These are phyloP conservation scores for Dreissena polymorpha DNA, from an alignment of 1,140 invertebrate genomes.

Conservation along the genomic window DNA sequence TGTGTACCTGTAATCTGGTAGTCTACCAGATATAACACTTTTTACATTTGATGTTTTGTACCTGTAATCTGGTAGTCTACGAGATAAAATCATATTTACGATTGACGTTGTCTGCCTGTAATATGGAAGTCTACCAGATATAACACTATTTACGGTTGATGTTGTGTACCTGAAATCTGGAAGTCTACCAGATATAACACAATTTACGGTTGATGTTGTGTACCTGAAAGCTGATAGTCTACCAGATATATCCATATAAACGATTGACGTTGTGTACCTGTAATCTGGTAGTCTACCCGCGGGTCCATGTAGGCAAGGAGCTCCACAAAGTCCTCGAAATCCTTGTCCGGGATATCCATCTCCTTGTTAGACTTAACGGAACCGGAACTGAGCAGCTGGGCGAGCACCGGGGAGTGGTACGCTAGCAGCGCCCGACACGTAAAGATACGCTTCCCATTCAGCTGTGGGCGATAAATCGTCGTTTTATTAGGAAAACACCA, in stretches of 20 bases:
- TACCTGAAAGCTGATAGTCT: slow-evolving; percentile 47
- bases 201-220: too few relatives aligned
- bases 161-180: too few relatives aligned
- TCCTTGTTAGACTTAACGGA: slow-evolving; percentile 35
- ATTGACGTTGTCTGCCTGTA: slow-evolving; percentile 36
- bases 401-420: slow-evolving; percentile 48
- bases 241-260: background rate
- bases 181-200: too few relatives aligned
- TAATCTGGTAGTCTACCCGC: slow-evolving; percentile 45
- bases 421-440: slow-evolving; percentile 46
- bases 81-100: too few relatives aligned
- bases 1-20: background rate
- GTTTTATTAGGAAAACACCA: too few relatives aligned
- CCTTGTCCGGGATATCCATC: slow-evolving; percentile 50
- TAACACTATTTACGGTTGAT: too few relatives aligned
- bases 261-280: slow-evolving; percentile 15
- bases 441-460: slow-evolving; percentile 27
- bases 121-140: slow-evolving; percentile 46
- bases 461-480: background rate
- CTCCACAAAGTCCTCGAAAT: slow-evolving; percentile 47
- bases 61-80: too few relatives aligned
- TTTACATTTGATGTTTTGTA: too few relatives aligned
- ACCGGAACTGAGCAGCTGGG: slow-evolving; percentile 43
- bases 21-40: too few relatives aligned
- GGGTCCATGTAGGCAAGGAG: slow-evolving; percentile 46